Base-by-base conservation (phyloP, 2,888 invertebrate genomes). In the Chrysina gloriosa region DNA sequence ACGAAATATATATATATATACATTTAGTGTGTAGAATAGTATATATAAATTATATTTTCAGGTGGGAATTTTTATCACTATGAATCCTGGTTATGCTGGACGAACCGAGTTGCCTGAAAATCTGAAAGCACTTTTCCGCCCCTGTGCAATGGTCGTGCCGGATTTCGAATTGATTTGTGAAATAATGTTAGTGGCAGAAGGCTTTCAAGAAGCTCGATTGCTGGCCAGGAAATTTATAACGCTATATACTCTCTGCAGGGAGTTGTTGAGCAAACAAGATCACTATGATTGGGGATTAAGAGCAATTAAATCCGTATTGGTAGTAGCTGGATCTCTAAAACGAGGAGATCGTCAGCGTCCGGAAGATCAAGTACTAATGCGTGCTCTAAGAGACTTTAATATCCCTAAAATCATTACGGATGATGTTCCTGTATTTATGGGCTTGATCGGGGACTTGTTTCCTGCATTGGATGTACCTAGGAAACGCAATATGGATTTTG, bases 71-170 rank as follows among this genome's bases (percentile, higher is more conserved):
- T 97, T 97, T 78, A 96, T 97, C 68, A 97, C 97, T 0, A 97
- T 97, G 97, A 97, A 97, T 84, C 97, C 97, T 0, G 97, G 96
- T 14, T 97, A 97, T 80, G 96, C 97, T 1, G 97, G 97, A 0
- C 86, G 97, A 73, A 93, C 95, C 0, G 95, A 95, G 81, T 84
- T 95, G 61, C 95, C 95, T 0, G 95, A 95, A 82, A 95, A 95
- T 83, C 88, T 80, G 86, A 84, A 91, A 78, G 90, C 90, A 1
- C 78, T 90, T 5, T 91, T 90, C 77, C 86, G 97, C 78, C 97
- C 97, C 0, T 97, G 97, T 81, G 97, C 97, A 66, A 97, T 97
- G 97, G 96, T 97, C 7, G 97, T 97, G 9, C 97, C 97, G 0
- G 97, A 97, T 84, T 96, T 96, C 83, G 97, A 96, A 76, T 82